phyloP scores from a whole-genome alignment of 2,113 vertebrate species.

The Sorex araneus region DNA sequence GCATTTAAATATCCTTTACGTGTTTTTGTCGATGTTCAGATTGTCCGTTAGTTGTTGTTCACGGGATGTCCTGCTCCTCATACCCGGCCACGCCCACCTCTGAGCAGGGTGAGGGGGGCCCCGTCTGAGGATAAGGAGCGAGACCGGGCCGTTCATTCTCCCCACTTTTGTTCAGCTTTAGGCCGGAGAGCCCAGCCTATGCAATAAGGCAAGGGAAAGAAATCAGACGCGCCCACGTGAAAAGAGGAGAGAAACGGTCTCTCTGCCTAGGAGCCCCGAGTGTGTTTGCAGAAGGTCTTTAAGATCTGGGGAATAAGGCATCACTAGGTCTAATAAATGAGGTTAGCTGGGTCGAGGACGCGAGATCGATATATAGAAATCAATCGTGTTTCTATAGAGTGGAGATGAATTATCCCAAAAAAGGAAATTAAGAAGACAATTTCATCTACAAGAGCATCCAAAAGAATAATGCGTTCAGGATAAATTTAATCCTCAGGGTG shows the following conservation, averaged over 20 bases:
- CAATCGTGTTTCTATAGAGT: constrained; percentile 12
- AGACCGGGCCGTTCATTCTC: background rate
- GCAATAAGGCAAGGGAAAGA: constrained; percentile 59
- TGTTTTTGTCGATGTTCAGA: background rate
- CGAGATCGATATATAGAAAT: background rate
- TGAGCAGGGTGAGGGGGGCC: background rate
- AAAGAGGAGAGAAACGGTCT: background rate
- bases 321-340: background rate
- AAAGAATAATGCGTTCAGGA: constrained; percentile 17
- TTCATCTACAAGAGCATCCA: constrained; percentile 29
- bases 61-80: background rate
- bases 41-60: background rate
- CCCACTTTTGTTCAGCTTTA: background rate
- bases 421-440: constrained; percentile 29
- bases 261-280: background rate
- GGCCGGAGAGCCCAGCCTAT: background rate
- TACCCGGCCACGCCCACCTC: too few species aligned
- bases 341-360: constrained; percentile 12
- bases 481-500: constrained; percentile 38
- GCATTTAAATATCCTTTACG: constrained; percentile 3
- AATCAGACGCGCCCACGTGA: background rate
- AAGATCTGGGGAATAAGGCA: background rate
- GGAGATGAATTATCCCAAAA: constrained; percentile 33
- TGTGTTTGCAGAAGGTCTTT: background rate
- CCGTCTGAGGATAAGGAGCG: background rate